phyloP scores from a whole-genome alignment of 2,113 vertebrate species.

The Onychostoma macrolepis region DNA sequence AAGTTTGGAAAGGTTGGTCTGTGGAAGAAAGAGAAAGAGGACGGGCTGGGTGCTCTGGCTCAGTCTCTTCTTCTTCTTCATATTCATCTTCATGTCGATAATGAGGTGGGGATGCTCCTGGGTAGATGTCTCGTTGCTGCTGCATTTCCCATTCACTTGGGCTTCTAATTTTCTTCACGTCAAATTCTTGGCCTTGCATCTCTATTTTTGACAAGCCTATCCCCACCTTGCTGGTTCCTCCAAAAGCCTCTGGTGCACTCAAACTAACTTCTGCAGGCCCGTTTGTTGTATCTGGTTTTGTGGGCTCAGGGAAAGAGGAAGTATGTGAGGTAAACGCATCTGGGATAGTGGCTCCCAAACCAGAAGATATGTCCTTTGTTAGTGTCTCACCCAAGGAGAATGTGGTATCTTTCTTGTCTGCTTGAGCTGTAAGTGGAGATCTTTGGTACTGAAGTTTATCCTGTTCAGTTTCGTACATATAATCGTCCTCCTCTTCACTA shows the following conservation, averaged over 20 bases:
- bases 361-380: conserved; percentile 37
- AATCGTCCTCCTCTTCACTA: conserved; percentile 77
- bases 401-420: conserved; percentile 54
- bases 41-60: conserved; percentile 78
- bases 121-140: conserved; percentile 72
- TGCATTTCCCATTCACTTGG: conserved; percentile 73
- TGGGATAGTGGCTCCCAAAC: conserved; percentile 62
- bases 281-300: conserved; percentile 77
- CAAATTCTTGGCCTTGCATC: conserved; percentile 66
- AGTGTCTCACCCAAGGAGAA: conserved; percentile 65
- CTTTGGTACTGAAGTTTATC: conserved; percentile 61
- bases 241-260: conserved; percentile 60
- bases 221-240: conserved; percentile 57
- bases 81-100: conserved; percentile 78
- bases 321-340: conserved; percentile 74
- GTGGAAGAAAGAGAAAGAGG: conserved; percentile 84
- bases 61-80: conserved; percentile 77
- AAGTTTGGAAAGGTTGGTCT: conserved; percentile 78
- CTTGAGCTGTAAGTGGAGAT: conserved; percentile 57
- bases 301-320: conserved; percentile 59
- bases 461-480: conserved; percentile 67
- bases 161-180: conserved; percentile 65
- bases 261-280: conserved; percentile 83
- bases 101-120: conserved; percentile 76
- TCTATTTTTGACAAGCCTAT: conserved; percentile 62